Evolutionary conservation across 2,797 vertebrate genomes (phyloP).

Genomic region (Coracias cyanogaster): DNA sequence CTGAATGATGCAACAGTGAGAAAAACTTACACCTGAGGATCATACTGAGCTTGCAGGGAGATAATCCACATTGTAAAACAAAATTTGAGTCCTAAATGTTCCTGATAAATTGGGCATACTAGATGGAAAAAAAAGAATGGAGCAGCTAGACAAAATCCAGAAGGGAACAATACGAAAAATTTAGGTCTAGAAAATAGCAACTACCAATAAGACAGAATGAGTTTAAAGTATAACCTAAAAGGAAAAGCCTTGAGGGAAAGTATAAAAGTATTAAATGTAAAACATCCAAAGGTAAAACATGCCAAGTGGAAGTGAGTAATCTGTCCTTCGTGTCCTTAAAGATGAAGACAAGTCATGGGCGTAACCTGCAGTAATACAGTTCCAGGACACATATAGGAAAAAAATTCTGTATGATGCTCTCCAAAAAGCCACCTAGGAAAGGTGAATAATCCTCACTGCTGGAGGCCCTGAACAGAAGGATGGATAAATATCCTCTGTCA

Average conservation of each 20-base stretch:
- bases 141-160: neutral
- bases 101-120: neutral
- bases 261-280: neutral
- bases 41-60: neutral
- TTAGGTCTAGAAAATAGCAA: neutral
- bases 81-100: neutral
- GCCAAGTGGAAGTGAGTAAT: neutral
- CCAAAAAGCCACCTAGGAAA: neutral
- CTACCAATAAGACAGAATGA: neutral
- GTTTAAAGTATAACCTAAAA: neutral
- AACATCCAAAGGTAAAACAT: neutral
- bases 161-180: neutral
- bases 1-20: neutral
- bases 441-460: neutral
- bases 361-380: neutral
- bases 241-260: neutral
- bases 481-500: neutral
- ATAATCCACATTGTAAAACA: neutral
- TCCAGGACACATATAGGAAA: neutral
- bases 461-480: neutral
- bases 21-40: neutral
- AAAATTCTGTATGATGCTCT: neutral
- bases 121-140: too few species aligned
- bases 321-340: neutral
- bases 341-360: neutral